Evolutionary conservation across 2,113 vertebrate species (phyloP).

Genomic region (Cololabis saira): DNA sequence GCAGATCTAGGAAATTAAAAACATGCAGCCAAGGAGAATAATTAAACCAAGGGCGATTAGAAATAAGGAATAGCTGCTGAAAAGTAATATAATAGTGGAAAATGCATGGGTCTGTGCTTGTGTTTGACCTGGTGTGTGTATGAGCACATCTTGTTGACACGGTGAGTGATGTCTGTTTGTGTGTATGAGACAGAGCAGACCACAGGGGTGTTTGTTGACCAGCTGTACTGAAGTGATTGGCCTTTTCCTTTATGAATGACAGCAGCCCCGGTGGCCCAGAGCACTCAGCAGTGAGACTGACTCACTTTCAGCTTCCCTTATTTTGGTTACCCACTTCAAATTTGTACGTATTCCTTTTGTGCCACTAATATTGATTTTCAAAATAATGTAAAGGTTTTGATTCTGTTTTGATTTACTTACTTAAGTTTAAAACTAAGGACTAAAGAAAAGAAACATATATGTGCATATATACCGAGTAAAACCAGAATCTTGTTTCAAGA

Average conservation of each 20-base stretch:
- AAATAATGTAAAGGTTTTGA: slow-evolving; percentile 25
- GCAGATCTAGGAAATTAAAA: slow-evolving; percentile 63
- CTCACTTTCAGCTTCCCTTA: slow-evolving; percentile 48
- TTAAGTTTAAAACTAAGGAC: background rate
- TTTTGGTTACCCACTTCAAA: slow-evolving; percentile 45
- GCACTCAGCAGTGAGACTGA: slow-evolving; percentile 26
- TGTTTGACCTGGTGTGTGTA: slow-evolving; percentile 2
- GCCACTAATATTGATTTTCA: slow-evolving; percentile 30
- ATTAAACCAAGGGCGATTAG: slow-evolving; percentile 25
- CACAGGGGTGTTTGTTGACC: slow-evolving; percentile 36
- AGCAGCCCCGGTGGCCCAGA: slow-evolving; percentile 33
- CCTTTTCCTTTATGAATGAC: slow-evolving; percentile 53
- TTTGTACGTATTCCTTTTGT: slow-evolving; percentile 23
- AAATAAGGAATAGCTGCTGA: slow-evolving; percentile 25
- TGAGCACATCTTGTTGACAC: slow-evolving; percentile 4
- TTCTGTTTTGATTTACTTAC: slow-evolving; percentile 11
- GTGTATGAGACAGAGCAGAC: slow-evolving; percentile 31
- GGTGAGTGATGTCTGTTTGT: slow-evolving; percentile 24
- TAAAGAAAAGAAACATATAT: background rate
- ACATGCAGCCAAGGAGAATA: slow-evolving; percentile 41
- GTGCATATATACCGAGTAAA: slow-evolving; percentile 8
- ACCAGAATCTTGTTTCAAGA: slow-evolving; percentile 40
- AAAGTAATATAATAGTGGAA: slow-evolving; percentile 27
- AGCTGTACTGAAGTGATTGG: slow-evolving; percentile 59
- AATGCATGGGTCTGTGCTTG: slow-evolving; percentile 2